Base-by-base conservation (phyloP, 2,888 invertebrate genomes). In the Drymonia ruficornis region DNA sequence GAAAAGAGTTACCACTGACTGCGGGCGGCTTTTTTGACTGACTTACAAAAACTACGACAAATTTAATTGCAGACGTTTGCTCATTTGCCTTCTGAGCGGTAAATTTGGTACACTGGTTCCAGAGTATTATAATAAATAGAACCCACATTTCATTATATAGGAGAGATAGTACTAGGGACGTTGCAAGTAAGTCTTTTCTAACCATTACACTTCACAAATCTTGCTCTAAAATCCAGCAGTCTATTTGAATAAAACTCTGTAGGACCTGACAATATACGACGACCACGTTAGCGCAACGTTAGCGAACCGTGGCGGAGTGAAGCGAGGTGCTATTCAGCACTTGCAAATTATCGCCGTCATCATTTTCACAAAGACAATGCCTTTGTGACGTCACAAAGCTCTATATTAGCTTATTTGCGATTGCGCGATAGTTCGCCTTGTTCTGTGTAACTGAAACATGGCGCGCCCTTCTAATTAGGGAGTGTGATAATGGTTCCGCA, bases 401-500 rank as follows among this genome's bases (percentile, higher is more conserved):
- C 53, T 69, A 46, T 43, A 56, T 57, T 50, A 49, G 62, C 49
- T 61, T 59, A 69, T 65, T 61, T 57, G 67, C 63, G 71, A 76
- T 77, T 61, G 67, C 62, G 53, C 23, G 52, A 74, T 77, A 74
- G 70, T 69, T 72, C 38, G 44, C 59, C 58, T 56, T 51, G 65
- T 66, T 59, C 52, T 48, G 49, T 55, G 52, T 45, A 65, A 64
- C 66, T 71, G 65, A 69, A 76, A 72, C 66, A 70, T 67, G 69
- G 68, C 59, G 40, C 55, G 67, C 75, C 76, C 82, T 79, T 78
- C 81, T 84, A 87, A 89, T 89, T 85, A 85, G 74, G 81, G 72
- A 77, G 70, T 70, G 72, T 67, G 72, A 71, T 79, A 83, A 84
- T 77, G 72, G 76, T 72, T 62, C 58, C 70, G 64, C 76, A 78